phyloP scores from a whole-genome alignment of 2,797 vertebrate genomes.

The Aphelocoma californica region DNA sequence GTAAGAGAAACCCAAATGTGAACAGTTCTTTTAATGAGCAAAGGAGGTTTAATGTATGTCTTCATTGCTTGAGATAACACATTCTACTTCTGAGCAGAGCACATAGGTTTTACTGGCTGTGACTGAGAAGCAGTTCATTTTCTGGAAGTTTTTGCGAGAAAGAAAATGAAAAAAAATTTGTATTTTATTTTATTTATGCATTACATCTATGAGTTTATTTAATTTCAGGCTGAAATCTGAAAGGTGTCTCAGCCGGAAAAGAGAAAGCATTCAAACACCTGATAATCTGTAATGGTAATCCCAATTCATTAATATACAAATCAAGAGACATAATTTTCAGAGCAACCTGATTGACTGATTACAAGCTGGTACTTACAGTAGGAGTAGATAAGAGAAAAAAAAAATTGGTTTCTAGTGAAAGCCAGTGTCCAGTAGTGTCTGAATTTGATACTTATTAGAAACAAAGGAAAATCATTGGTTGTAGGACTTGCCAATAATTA shows the following conservation, averaged over 20 bases:
- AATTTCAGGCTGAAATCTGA: not conserved
- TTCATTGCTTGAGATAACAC: conserved; percentile 33
- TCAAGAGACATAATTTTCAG: not conserved
- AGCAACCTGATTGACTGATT: not conserved
- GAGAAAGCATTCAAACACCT: not conserved
- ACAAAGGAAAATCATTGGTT: not conserved
- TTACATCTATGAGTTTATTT: not conserved
- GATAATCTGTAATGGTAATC: not conserved
- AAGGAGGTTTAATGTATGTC: conserved; percentile 12
- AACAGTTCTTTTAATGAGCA: conserved; percentile 43
- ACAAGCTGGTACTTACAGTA: not conserved
- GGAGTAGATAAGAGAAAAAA: not conserved
- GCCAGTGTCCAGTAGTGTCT: not conserved
- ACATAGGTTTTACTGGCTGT: not conserved
- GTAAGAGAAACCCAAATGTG: conserved; percentile 16
- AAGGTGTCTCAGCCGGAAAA: not conserved
- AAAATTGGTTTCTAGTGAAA: not conserved
- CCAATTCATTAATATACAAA: not conserved
- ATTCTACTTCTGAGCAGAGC: not conserved
- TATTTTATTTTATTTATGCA: not conserved
- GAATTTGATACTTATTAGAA: not conserved
- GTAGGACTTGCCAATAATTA: not conserved
- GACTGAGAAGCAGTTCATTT: not conserved
- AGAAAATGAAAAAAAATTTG: not conserved
- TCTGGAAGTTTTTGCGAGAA: not conserved